These are phyloP conservation scores for Drosophila pandora DNA, from an alignment of 1,140 invertebrate genomes.

Conservation along the genomic window DNA sequence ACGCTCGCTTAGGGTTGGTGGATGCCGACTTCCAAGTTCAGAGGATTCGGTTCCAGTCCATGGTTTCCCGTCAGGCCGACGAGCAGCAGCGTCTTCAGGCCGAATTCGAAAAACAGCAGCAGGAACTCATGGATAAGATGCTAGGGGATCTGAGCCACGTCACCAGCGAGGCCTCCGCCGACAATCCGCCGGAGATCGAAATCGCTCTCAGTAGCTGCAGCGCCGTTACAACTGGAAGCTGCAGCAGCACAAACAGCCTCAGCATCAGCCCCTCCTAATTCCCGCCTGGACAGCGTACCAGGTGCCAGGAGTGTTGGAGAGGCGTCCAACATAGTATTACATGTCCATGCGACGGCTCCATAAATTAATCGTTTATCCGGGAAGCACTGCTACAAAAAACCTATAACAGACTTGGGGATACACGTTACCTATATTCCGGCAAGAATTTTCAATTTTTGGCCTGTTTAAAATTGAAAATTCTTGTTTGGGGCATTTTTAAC, in stretches of 20 bases:
- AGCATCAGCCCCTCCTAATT: neutral
- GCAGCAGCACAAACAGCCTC: neutral
- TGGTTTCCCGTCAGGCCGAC: conserved; percentile 38
- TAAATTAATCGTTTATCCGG: conserved; percentile 21
- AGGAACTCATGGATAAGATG: conserved; percentile 42
- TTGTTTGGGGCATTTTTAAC: conserved; percentile 5
- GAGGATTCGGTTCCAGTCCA: conserved; percentile 19
- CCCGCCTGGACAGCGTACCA: neutral
- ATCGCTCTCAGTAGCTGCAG: neutral
- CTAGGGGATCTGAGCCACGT: conserved; percentile 13
- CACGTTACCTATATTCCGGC: neutral
- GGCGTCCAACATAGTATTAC: neutral
- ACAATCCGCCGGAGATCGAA: neutral
- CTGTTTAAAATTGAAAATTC: conserved; percentile 17
- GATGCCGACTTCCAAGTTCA: conserved; percentile 16
- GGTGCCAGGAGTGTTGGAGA: neutral
- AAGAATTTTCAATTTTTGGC: conserved; percentile 14
- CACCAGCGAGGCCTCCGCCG: neutral
- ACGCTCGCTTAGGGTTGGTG: neutral
- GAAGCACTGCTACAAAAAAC: neutral
- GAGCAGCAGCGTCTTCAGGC: conserved; percentile 50
- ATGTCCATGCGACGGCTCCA: neutral
- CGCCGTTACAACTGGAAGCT: neutral
- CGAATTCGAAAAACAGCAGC: conserved; percentile 39
- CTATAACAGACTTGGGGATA: conserved; percentile 6